A percentile compares a stretch with the other conserved stretches of the same genome.
Conservation (phyloP, 1,140 invertebrate genomes). For the Sesamia nonagrioides region DNA sequence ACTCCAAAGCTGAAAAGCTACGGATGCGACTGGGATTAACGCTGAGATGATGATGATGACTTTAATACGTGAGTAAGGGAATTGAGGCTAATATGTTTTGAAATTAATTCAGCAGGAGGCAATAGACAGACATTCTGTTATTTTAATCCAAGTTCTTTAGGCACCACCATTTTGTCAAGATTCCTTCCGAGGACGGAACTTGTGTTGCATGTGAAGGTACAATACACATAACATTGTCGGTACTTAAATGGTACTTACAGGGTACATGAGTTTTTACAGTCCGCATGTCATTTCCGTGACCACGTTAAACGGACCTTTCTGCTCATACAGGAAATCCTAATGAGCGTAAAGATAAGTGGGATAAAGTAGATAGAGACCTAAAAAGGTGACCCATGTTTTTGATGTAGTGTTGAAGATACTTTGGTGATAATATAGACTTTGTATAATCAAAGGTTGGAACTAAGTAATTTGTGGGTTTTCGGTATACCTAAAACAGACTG, state of each 20-base stretch:
- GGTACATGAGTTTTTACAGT: not conserved
- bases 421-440: not conserved
- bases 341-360: constrained; percentile 24
- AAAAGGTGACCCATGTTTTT: not conserved
- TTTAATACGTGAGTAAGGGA: no score
- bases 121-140: no score
- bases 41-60: no score
- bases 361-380: not conserved
- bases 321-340: constrained; percentile 18
- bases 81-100: no score
- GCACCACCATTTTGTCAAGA: not conserved
- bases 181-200: not conserved
- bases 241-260: not conserved
- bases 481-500: no score
- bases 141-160: no score
- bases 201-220: not conserved
- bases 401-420: not conserved
- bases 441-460: not conserved
- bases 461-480: no score
- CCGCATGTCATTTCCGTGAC: not conserved
- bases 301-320: constrained; percentile 22
- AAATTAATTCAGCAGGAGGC: no score
- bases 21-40: no score
- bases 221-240: not conserved
- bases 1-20: no score